Evolutionary conservation across 92 coral and sea anemone species (phyloP), one percentile per base, ranked within the genome.

Genomic region (Paramuricea clavata): DNA sequence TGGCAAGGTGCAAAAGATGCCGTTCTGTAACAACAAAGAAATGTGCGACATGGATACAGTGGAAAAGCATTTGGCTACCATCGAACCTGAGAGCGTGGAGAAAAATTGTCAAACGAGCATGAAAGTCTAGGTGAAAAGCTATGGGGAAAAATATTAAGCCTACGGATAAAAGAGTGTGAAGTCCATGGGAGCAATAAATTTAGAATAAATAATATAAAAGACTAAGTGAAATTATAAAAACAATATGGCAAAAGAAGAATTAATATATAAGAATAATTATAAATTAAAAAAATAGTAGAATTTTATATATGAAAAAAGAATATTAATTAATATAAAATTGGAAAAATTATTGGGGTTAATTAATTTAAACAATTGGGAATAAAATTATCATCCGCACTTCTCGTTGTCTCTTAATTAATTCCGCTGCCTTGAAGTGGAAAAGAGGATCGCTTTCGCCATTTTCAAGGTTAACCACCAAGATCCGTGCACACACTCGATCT

Each of bases 1-100:
- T 32, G 99, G 94, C 36, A 75, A 91, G 59, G 95, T 89, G 50
- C 78, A 80, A 22, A 85, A 73, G 22, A 81, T 95, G 56, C 95
- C 97, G 0, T 97, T 89, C 83, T 97, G 99, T 90, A 87, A 88
- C 54, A 61, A 52, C 25, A 87, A 87, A 4, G 98, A 97, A 10
- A 70, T 75, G 85, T 95, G 98, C 84, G 36, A 84, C 47, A 76
- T 89, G 71, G 83, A 87, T 28, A 92, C 90, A 83, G 94, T 94
- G 67, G 83, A 81, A 26, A 74, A 76, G 47, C 89, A 92, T 82
- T 81, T 94, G 78, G 78, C 50, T 33, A 86, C 83, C n/a, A 85
- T 94, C 39, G 81, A 85, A 1, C 93, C 98, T 6, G 70, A 85
- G 12, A 91, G 94, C 73, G 90, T 89, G 26, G 81, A 33, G 28